Percentiles rank a stretch among this genome's conserved stretches.
Conservation (phyloP, 2,888 invertebrate genomes). For the Macrosiphum euphorbiae region DNA sequence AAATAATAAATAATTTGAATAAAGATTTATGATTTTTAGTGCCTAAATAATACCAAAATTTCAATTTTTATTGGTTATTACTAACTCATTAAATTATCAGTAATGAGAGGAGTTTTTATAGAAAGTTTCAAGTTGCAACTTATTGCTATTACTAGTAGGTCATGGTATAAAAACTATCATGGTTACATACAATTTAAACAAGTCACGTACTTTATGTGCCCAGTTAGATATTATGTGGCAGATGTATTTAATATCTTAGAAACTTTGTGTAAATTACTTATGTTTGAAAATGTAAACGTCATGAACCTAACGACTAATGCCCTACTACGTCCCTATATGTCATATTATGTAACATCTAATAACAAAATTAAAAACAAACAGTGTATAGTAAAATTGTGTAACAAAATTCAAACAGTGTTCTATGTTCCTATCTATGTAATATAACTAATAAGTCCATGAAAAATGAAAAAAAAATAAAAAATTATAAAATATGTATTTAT, state of each 20-base stretch:
- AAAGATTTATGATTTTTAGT: background rate
- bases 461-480: too few species aligned
- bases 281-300: background rate
- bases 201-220: slow-evolving; percentile 7
- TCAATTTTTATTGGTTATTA: background rate
- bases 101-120: background rate
- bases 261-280: background rate
- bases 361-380: background rate
- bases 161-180: background rate
- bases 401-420: too few species aligned
- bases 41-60: background rate
- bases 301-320: background rate
- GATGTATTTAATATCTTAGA: slow-evolving; percentile 36
- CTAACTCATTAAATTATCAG: background rate
- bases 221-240: background rate
- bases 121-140: background rate
- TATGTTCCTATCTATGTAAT: too few species aligned
- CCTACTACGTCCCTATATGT: background rate
- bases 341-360: background rate
- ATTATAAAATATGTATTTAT: too few species aligned
- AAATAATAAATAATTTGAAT: background rate
- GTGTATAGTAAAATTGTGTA: background rate
- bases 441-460: too few species aligned
- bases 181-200: background rate
- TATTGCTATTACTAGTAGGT: background rate